A percentile compares a stretch with the other conserved stretches of the same genome.
These are phyloP conservation scores for Nycticorax nycticorax DNA, from an alignment of 2,113 vertebrate species.

Conservation along the genomic window DNA sequence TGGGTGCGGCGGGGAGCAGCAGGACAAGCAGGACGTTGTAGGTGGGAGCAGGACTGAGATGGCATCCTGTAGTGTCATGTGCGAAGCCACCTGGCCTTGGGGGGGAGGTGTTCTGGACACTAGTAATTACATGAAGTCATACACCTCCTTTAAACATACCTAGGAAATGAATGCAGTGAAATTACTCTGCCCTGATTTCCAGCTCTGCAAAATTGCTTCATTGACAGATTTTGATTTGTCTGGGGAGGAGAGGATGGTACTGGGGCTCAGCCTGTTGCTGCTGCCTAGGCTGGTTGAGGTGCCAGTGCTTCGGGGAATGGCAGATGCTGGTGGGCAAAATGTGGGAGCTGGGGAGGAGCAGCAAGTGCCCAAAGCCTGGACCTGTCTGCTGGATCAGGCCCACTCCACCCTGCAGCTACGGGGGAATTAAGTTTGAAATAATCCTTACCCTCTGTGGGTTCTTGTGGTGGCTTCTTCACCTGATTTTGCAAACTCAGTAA, in stretches of 20 bases:
- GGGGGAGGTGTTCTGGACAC: not conserved
- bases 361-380: not conserved
- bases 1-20: not conserved
- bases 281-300: not conserved
- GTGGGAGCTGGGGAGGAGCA: not conserved
- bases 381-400: not conserved
- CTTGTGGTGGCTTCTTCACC: not conserved
- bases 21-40: not conserved
- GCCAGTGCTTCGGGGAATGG: rapidly evolving
- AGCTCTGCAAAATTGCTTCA: not conserved
- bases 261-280: not conserved
- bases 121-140: slow-evolving; percentile 8
- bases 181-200: not conserved
- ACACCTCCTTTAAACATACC: not conserved
- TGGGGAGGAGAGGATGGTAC: not conserved
- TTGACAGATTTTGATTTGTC: not conserved
- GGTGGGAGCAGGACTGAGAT: not conserved
- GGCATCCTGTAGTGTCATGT: not conserved
- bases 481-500: not conserved
- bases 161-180: not conserved
- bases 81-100: not conserved
- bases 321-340: not conserved
- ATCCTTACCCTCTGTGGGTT: not conserved
- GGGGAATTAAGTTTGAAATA: not conserved
- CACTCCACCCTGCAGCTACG: rapidly evolving